Evolutionary conservation across 1,140 invertebrate genomes (phyloP), one percentile per base, ranked within the genome.

Genomic region (Aporrectodea caliginosa): DNA sequence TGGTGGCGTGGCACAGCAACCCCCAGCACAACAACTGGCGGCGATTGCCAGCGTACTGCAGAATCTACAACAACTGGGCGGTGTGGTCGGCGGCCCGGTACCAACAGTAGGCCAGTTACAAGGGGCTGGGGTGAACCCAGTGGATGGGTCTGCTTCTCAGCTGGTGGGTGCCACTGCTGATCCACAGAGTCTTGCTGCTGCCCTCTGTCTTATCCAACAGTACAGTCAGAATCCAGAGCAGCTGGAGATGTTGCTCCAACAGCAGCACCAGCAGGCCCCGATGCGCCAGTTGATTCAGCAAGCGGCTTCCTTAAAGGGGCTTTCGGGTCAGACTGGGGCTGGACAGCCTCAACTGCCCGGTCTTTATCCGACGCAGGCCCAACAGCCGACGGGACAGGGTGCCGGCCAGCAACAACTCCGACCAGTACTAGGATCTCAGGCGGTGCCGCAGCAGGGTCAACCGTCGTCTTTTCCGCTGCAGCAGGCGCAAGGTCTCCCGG

Each of bases 221-320:
- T 58, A 58, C 43, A 58, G 43, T 58, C 43, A 58, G 43, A 58
- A 58, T 58, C 43, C 43, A 58, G 43, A 58, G 43, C 43, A 58
- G 22, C 43, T 58, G 43, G 43, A 58, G 22, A 58, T 58, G 43
- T 22, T 58, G 43, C 43, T 58, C 6, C 43, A 58, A 58, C 43
- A 58, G 43, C 6, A 22, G 22, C 43, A 6, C 6, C 43, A 58
- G 6, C 43, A 58, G 6, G 43, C 43, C 22, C 22, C 22, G 43
- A 58, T 58, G 43, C 43, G 22, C 22, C 43, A 58, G 43, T 58
- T 58, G 43, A 22, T 22, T 58, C 43, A 58, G 22, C 43, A 58
- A 58, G 43, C 43, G 6, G 6, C 43, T 58, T 6, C 43, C 22
- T 58, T 22, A 22, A 58, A 58, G 22, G 43, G 6, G 6, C 43